Evolutionary conservation across 2,888 invertebrate species (phyloP).

Genomic region (Leucophenga montana): DNA sequence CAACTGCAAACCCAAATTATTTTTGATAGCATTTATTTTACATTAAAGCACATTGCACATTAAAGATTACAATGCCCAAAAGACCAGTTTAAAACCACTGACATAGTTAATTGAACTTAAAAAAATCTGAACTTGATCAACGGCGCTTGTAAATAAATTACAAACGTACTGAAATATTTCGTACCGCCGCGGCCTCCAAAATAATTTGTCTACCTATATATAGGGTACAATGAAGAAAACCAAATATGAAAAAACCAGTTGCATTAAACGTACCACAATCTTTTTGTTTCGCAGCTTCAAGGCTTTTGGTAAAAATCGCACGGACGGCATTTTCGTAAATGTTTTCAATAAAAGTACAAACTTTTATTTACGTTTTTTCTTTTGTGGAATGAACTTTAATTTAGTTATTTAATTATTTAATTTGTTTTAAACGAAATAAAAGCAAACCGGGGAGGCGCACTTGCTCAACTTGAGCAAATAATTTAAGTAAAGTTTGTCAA

Average conservation of each 20-base stretch:
- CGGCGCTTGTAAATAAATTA: background rate
- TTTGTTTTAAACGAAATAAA: background rate
- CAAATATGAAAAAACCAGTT: background rate
- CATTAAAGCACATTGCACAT: too few relatives aligned
- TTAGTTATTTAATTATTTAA: constrained; percentile 1
- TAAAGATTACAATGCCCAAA: too few relatives aligned
- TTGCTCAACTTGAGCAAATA: too few relatives aligned
- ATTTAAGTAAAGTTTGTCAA: too few relatives aligned
- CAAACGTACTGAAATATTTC: background rate
- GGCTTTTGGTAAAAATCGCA: constrained; percentile 64
- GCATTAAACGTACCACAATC: constrained; percentile 47
- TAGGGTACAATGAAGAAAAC: background rate
- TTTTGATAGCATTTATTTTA: too few relatives aligned
- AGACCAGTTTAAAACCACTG: too few relatives aligned
- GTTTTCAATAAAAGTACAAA: constrained; percentile 2
- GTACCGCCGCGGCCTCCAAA: background rate
- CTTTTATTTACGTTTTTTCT: background rate
- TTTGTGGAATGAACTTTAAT: background rate
- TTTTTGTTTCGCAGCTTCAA: constrained; percentile 52
- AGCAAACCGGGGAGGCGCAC: too few relatives aligned
- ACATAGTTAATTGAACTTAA: too few relatives aligned
- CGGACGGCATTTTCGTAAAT: constrained; percentile 61
- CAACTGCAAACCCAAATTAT: too few relatives aligned
- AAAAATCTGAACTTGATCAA: background rate
- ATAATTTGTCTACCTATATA: background rate